Evolutionary conservation across 2,888 invertebrate species (phyloP).

Genomic region (Escarpia spicata): DNA sequence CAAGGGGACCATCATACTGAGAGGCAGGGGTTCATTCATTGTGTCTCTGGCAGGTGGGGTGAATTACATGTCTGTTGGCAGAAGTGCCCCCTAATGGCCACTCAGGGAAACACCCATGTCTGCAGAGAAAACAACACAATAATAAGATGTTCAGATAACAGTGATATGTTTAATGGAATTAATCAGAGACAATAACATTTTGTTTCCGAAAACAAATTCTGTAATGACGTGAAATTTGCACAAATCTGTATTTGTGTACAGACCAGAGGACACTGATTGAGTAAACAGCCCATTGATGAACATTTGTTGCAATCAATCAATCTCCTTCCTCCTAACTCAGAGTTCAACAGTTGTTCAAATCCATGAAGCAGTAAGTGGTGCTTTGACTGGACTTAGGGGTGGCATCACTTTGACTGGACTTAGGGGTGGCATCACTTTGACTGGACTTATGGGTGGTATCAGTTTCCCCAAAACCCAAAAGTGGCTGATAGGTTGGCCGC

Average conservation of each 20-base stretch:
- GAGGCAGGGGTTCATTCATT: background rate
- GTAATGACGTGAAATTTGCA: background rate
- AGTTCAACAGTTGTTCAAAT: background rate
- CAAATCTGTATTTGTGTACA: background rate
- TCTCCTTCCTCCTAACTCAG: background rate
- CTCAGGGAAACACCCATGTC: background rate
- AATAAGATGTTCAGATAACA: background rate
- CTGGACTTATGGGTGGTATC: too few relatives aligned
- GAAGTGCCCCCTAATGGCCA: background rate
- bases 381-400: background rate
- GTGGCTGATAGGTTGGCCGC: too few relatives aligned
- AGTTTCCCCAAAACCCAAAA: too few relatives aligned
- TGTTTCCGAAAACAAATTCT: background rate
- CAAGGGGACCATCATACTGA: background rate
- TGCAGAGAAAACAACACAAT: background rate
- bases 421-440: too few relatives aligned
- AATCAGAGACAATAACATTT: background rate
- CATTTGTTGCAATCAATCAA: constrained; percentile 5
- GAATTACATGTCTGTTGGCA: background rate
- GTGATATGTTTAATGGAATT: background rate
- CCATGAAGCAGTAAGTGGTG: background rate
- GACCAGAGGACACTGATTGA: background rate
- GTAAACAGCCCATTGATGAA: background rate
- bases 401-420: too few relatives aligned
- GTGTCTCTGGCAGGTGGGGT: background rate